Base-by-base conservation (phyloP, 1,140 invertebrate genomes). In the Drosophila setifemur region DNA sequence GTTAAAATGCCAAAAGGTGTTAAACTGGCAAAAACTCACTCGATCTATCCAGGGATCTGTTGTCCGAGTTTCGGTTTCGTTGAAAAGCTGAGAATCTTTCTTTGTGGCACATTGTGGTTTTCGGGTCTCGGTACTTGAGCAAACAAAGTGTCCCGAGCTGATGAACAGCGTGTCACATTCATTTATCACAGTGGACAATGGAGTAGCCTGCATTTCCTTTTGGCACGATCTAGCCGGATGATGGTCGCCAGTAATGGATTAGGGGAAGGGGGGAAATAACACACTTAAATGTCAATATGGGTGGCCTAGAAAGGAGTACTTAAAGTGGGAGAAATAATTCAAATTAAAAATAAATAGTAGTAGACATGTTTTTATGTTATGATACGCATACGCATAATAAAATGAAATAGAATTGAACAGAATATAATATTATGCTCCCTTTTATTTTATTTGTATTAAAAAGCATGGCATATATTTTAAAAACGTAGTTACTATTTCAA, bases 21-120 rank as follows among this genome's bases (percentile, higher is more conserved):
- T 88, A 88, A 88, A 88, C 82, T 88, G 85, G 79, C 85, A 81
- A 88, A 88, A 85, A 88, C 72, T 85, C 79, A 73, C 73, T 82
- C 49, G 28, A 31, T 50, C 29, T 14, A 8, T 23, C 5, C 16
- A n/a, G 19, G 29, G n/a, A n/a, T n/a, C n/a, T n/a, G 21, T 35
- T 37, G 29, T 48, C 28, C 52, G 11, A 49, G 29, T 44, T 69
- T 29, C 33, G 58, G 31, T 25, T 70, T 48, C 48, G 82, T 43
- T 88, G 83, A 88, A 87, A 86, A 85, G 85, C 81, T 79, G 81
- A 85, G 86, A 85, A 85, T 75, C 71, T 53, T 44, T 23, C 61
- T 28, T 66, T 66, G 60, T 64, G 60, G 35, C 47, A 45, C 35
- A 8, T 49, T 64, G 57, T 64, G 60, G 60, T 52, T 69, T 81